Conservation (phyloP, 2,797 vertebrate species). For the Urophycis tenuis region DNA sequence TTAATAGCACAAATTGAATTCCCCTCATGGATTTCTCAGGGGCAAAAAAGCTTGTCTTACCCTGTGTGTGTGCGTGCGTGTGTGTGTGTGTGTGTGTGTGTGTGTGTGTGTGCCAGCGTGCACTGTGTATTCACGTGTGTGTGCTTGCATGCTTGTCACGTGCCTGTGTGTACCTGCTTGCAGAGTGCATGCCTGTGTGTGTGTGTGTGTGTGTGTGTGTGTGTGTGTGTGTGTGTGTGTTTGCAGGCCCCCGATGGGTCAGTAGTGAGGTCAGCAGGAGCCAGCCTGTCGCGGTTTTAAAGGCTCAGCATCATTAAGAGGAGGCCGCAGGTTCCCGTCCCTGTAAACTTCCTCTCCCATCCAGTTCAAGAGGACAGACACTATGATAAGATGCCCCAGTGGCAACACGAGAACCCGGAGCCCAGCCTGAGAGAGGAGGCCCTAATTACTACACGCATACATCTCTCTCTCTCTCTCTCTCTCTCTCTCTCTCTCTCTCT, state of each 20-base stretch:
- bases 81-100: conserved; percentile 14
- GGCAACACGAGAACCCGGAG: conserved; percentile 67
- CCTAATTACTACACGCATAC: too few relatives aligned
- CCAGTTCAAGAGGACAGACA: conserved; percentile 59
- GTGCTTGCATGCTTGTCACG: too few relatives aligned
- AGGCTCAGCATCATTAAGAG: conserved; percentile 55
- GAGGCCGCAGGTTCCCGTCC: conserved; percentile 46
- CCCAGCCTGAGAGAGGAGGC: conserved; percentile 50
- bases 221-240: conserved; percentile 45
- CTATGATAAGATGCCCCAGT: conserved; percentile 57
- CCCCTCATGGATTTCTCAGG: conserved; percentile 44
- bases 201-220: conserved; percentile 7
- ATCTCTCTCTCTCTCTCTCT: too few relatives aligned
- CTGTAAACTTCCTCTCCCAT: conserved; percentile 73
- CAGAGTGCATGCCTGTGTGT: too few relatives aligned
- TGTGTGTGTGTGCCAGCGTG: conserved; percentile 30
- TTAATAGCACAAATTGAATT: conserved; percentile 21
- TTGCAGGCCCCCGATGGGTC: too few relatives aligned
- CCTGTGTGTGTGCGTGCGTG: conserved; percentile 46
- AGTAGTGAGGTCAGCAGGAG: conserved; percentile 55
- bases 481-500: too few relatives aligned
- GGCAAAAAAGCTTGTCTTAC: conserved; percentile 27
- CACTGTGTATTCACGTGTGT: too few relatives aligned
- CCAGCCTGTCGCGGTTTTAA: conserved; percentile 45
- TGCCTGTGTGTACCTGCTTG: too few relatives aligned